A percentile compares a stretch with the other conserved stretches of the same genome.
These are phyloP conservation scores for Branchellion lobata DNA, from an alignment of 2,888 invertebrate genomes.

Conservation along the genomic window DNA sequence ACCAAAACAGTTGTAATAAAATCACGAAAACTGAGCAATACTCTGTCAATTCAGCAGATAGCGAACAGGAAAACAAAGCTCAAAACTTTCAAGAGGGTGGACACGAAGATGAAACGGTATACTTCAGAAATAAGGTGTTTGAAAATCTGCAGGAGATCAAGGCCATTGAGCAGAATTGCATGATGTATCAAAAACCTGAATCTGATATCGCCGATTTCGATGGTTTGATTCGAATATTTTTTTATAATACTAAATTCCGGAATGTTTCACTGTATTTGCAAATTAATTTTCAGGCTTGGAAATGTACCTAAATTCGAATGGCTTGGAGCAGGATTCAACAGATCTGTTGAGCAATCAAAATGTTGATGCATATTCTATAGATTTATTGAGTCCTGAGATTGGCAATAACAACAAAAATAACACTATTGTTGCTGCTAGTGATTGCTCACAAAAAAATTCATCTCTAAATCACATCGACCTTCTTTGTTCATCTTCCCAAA, in stretches of 20 bases:
- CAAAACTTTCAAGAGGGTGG: too few species aligned
- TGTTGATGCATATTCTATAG: neutral
- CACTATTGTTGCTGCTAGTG: too few species aligned
- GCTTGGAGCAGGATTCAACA: conserved; percentile 5
- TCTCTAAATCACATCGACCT: too few species aligned
- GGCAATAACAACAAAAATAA: neutral
- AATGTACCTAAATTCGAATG: neutral
- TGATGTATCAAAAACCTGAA: neutral
- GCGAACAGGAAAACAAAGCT: too few species aligned
- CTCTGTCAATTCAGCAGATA: neutral
- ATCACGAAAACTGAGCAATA: neutral
- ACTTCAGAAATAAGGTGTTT: neutral
- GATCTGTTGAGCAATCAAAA: neutral
- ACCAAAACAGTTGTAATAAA: neutral
- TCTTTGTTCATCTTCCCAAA: too few species aligned
- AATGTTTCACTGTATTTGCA: neutral
- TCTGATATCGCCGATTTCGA: neutral
- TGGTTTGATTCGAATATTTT: neutral
- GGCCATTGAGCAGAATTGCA: conserved; percentile 4
- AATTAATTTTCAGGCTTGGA: neutral
- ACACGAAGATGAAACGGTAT: neutral
- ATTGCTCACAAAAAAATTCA: too few species aligned
- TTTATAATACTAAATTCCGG: neutral
- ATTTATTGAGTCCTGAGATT: neutral
- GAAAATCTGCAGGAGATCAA: conserved; percentile 14